Conservation (phyloP, 2,113 vertebrate genomes). For the Piliocolobus tephrosceles region DNA sequence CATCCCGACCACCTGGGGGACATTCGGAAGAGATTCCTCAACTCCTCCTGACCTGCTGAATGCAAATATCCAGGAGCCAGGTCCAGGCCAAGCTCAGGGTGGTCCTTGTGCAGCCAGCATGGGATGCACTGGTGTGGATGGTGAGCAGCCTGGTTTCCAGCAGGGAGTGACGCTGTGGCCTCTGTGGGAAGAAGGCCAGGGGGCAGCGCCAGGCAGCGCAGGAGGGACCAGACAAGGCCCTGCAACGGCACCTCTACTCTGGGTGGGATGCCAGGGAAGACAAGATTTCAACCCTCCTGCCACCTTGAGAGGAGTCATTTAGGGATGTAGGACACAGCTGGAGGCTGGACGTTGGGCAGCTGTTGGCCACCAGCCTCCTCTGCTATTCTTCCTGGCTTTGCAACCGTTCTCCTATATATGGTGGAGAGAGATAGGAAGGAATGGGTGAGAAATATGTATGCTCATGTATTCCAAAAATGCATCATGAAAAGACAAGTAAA, state of each 20-base stretch:
- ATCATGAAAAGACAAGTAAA: neutral
- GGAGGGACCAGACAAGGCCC: neutral
- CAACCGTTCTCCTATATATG: neutral
- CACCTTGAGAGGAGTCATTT: neutral
- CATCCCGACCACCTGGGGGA: neutral
- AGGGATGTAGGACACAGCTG: neutral
- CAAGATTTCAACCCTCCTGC: accelerated
- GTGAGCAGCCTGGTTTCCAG: neutral
- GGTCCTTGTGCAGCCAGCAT: neutral
- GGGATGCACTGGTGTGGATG: neutral
- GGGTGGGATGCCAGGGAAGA: neutral
- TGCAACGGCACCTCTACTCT: accelerated
- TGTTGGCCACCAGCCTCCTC: neutral
- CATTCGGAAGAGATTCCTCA: neutral
- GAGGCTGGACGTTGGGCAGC: neutral
- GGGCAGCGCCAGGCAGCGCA: too few species aligned
- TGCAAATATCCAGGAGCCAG: neutral
- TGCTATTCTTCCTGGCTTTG: neutral
- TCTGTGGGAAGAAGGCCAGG: too few species aligned
- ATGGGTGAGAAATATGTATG: neutral
- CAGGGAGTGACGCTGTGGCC: neutral
- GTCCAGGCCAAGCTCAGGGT: neutral
- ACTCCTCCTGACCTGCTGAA: neutral
- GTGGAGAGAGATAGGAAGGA: neutral
- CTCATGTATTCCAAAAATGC: neutral